phyloP scores from a whole-genome alignment of 2,797 vertebrate species.

The Antennarius maculatus region DNA sequence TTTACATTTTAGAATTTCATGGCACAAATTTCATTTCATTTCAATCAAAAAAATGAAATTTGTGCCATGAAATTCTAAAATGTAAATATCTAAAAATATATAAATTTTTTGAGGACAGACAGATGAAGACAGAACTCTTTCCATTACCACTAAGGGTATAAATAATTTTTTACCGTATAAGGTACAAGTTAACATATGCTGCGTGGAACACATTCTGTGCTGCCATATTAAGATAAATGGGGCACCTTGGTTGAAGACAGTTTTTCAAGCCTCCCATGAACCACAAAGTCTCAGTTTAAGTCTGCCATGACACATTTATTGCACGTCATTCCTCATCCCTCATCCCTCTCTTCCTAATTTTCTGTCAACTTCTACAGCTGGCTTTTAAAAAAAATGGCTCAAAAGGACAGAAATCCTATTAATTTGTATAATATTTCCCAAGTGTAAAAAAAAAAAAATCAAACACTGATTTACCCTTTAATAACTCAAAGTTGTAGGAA shows the following conservation, averaged over 20 bases:
- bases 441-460: not conserved
- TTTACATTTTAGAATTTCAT: not conserved
- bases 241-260: not conserved
- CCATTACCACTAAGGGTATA: not conserved
- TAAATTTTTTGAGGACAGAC: conserved; percentile 2
- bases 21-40: not conserved
- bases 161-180: not conserved
- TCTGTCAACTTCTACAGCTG: not conserved
- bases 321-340: not conserved
- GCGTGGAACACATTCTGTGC: not conserved
- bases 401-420: not conserved
- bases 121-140: not conserved
- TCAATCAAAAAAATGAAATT: too few species aligned
- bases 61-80: not conserved
- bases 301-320: not conserved
- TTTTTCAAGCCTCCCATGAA: not conserved
- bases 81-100: not conserved
- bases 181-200: conserved; percentile 12
- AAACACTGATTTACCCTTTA: not conserved
- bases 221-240: not conserved
- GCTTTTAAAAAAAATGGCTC: not conserved
- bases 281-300: not conserved
- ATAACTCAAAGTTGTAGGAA: not conserved
- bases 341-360: not conserved
- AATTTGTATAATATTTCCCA: too few species aligned